Conservation (phyloP, 1,140 invertebrate genomes). For the Zaprionus taronus region DNA sequence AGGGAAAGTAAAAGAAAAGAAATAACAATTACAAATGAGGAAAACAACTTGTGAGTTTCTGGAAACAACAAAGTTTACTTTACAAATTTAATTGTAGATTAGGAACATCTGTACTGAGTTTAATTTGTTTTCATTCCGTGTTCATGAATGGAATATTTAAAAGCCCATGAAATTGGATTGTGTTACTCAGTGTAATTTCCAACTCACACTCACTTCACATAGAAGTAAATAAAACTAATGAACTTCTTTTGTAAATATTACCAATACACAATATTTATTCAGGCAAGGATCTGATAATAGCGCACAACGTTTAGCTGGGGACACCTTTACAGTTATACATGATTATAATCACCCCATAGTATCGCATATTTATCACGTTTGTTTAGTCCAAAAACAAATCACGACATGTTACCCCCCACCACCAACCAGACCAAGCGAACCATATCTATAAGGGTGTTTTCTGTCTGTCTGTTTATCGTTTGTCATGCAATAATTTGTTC, state of each 20-base stretch:
- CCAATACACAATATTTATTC: not conserved
- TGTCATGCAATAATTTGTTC: constrained; percentile 38
- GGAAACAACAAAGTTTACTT: not conserved
- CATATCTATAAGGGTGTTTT: not conserved
- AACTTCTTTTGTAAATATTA: not conserved
- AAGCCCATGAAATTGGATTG: not conserved
- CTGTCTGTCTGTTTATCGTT: not conserved
- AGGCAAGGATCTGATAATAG: not conserved
- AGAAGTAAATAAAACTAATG: not conserved
- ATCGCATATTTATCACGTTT: constrained; percentile 4
- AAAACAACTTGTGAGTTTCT: not conserved
- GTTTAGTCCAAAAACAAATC: not conserved
- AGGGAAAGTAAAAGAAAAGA: not conserved
- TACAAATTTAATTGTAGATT: not conserved
- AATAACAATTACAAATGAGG: not conserved
- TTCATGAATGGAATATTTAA: not conserved
- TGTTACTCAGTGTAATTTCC: not conserved
- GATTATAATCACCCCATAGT: not conserved
- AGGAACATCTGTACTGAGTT: not conserved
- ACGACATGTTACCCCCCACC: not conserved
- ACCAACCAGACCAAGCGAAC: not conserved
- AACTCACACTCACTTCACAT: not conserved
- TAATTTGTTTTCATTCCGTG: not conserved
- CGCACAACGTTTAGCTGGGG: not conserved
- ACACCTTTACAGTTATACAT: not conserved